phyloP scores from a whole-genome alignment of 2,888 invertebrate genomes.

The Helicoverpa assulta region DNA sequence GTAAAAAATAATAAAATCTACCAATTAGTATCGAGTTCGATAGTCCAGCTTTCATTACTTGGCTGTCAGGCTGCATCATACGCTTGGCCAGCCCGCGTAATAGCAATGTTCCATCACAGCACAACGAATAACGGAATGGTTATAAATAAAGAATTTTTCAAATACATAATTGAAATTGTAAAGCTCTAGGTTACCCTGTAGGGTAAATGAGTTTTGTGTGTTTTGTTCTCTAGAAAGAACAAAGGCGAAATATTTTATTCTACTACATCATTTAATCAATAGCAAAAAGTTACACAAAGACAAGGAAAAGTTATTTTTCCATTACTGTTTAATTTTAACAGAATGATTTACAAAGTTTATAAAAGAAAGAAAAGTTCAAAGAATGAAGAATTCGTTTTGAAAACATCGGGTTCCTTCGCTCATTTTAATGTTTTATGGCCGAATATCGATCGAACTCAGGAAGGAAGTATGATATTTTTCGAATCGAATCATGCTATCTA shows the following conservation, averaged over 20 bases:
- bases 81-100: constrained; percentile 64
- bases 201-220: background rate
- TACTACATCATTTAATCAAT: constrained; percentile 1
- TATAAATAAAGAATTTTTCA: background rate
- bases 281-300: background rate
- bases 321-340: constrained; percentile 3
- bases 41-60: constrained; percentile 59
- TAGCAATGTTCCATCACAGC: constrained; percentile 52
- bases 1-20: constrained; percentile 18
- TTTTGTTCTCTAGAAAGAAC: background rate
- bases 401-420: constrained; percentile 11
- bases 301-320: background rate
- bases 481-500: constrained; percentile 12
- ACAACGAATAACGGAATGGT: constrained; percentile 12
- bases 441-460: constrained; percentile 5
- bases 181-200: background rate
- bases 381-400: constrained; percentile 9
- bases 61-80: constrained; percentile 65
- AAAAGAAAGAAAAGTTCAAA: background rate
- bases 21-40: constrained; percentile 36
- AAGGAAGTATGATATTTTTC: constrained; percentile 25
- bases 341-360: constrained; percentile 3
- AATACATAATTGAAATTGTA: background rate
- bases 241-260: background rate
- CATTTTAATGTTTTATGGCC: constrained; percentile 16